Conservation (phyloP, 2,113 vertebrate genomes). For the Anoplopoma fimbria region DNA sequence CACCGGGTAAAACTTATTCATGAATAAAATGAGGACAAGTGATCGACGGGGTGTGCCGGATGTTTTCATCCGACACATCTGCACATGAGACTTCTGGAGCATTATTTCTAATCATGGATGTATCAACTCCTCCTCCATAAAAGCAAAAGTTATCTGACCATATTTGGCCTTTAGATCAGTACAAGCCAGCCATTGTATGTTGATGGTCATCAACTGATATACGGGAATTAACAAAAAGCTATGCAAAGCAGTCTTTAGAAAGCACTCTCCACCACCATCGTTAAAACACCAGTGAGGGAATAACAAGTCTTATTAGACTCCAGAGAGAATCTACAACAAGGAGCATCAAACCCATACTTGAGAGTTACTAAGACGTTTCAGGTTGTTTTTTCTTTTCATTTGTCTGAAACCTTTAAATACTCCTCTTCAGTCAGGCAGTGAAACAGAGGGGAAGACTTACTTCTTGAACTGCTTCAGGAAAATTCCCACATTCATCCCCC, state of each 20-base stretch:
- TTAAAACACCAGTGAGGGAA: not conserved
- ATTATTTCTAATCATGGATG: not conserved
- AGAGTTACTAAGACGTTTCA: not conserved
- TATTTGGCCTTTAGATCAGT: not conserved
- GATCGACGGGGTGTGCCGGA: not conserved
- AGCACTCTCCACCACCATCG: no score
- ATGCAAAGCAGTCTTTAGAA: not conserved
- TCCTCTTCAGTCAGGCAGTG: not conserved
- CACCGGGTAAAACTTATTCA: not conserved
- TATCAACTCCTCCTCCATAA: not conserved
- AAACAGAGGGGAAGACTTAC: conserved; percentile 84
- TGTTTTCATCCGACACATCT: not conserved
- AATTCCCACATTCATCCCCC: conserved; percentile 97
- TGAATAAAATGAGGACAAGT: not conserved
- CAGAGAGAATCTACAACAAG: not conserved
- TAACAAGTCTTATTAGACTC: not conserved
- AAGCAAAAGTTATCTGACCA: not conserved
- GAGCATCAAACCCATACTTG: not conserved
- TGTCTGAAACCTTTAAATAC: not conserved
- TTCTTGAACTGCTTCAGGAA: conserved; percentile 98
- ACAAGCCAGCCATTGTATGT: not conserved
- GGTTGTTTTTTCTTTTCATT: not conserved
- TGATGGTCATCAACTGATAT: not conserved
- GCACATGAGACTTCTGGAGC: not conserved
- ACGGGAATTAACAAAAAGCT: not conserved